A percentile compares a stretch with the other conserved stretches of the same genome.
These are phyloP conservation scores for Tanytarsus gracilentus DNA, from an alignment of 2,888 invertebrate genomes.

Conservation along the genomic window DNA sequence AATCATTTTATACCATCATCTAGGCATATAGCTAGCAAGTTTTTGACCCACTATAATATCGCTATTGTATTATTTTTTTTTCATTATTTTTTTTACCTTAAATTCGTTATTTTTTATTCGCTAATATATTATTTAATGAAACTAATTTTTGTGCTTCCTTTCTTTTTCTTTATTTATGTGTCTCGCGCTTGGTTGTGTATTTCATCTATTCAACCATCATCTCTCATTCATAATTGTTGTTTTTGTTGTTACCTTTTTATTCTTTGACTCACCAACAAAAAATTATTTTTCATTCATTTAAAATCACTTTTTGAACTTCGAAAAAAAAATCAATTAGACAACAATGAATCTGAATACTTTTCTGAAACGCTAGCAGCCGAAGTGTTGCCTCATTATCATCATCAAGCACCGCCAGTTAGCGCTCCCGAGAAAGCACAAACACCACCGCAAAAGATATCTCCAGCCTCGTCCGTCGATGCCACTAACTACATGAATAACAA, in stretches of 20 bases:
- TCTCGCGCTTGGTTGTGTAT: slow-evolving; percentile 20
- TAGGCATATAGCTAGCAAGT: not conserved
- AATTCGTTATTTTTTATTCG: not conserved
- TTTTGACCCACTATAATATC: slow-evolving; percentile 7
- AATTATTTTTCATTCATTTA: not conserved
- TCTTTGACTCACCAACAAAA: not conserved
- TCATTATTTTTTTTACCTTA: too few relatives aligned
- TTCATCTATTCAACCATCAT: slow-evolving; percentile 10
- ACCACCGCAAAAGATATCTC: slow-evolving; percentile 31
- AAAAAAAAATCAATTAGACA: slow-evolving; percentile 18
- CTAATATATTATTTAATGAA: slow-evolving; percentile 22
- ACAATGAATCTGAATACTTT: slow-evolving; percentile 44
- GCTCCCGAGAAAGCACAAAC: slow-evolving; percentile 31
- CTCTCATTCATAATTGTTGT: slow-evolving; percentile 4
- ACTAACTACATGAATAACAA: slow-evolving; percentile 29
- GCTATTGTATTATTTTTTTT: slow-evolving; percentile 7
- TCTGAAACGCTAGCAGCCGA: slow-evolving; percentile 45
- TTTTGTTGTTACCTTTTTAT: slow-evolving; percentile 1
- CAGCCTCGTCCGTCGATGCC: slow-evolving; percentile 36
- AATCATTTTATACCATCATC: not conserved
- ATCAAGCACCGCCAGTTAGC: slow-evolving; percentile 37
- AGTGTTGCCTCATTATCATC: slow-evolving; percentile 42
- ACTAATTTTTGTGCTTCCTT: slow-evolving; percentile 13
- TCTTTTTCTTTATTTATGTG: slow-evolving; percentile 6
- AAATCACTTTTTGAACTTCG: not conserved